phyloP scores from a whole-genome alignment of 1,140 invertebrate genomes.

The Penaeus japonicus region DNA sequence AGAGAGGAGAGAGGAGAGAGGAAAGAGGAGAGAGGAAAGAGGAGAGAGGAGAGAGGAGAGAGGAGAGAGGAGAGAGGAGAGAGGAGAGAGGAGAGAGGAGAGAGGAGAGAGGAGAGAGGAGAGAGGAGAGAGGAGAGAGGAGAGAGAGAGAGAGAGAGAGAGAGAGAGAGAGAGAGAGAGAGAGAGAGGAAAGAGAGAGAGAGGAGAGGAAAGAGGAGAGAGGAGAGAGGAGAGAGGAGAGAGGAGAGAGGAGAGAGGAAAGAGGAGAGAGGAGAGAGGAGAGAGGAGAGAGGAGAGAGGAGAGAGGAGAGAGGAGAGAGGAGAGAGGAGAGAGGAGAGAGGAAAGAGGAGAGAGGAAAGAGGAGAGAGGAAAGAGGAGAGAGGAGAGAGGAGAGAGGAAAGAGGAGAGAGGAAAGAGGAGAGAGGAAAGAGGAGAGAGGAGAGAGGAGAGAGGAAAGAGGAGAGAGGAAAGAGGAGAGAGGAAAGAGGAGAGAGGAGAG shows the following conservation, averaged over 20 bases:
- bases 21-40: neutral
- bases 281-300: no score
- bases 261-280: no score
- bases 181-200: neutral
- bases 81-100: neutral
- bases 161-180: neutral
- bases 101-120: neutral
- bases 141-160: no score
- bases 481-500: neutral
- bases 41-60: no score
- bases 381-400: no score
- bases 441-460: no score
- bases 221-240: neutral
- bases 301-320: neutral
- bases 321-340: neutral
- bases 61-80: neutral
- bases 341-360: neutral
- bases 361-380: neutral
- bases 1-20: neutral
- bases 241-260: neutral
- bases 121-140: neutral
- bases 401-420: neutral
- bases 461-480: neutral
- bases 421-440: no score
- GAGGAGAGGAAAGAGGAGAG: neutral